Conservation (phyloP, 2,888 invertebrate species). For the Catonia carolina region DNA sequence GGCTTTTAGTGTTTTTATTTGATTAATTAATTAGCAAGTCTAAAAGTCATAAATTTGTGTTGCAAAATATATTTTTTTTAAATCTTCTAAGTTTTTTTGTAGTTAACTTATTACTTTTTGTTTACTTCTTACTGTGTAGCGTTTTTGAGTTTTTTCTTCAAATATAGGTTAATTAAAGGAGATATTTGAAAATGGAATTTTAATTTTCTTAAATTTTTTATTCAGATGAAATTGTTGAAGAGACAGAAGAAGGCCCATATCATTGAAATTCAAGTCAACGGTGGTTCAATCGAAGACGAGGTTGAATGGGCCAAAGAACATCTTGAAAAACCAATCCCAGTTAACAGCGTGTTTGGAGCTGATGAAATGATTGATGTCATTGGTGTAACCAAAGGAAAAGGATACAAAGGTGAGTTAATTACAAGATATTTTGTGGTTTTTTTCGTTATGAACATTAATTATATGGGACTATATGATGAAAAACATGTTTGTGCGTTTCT, state of each 20-base stretch:
- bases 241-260: constrained; percentile 99
- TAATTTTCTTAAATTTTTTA: no score
- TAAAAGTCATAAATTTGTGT: no score
- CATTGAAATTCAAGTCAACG: constrained; percentile 99
- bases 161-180: neutral
- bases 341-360: constrained; percentile 85
- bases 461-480: constrained; percentile 44
- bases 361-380: constrained; percentile 99
- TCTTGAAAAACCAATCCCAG: constrained; percentile 88
- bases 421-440: constrained; percentile 7
- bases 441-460: neutral
- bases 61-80: no score
- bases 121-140: neutral
- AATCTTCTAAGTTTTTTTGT: no score
- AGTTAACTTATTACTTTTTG: no score
- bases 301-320: constrained; percentile 96
- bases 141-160: neutral
- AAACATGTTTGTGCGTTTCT: constrained; percentile 44
- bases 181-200: no score
- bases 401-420: constrained; percentile 79
- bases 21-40: no score
- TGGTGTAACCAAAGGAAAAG: constrained; percentile 99
- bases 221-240: constrained; percentile 91
- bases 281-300: constrained; percentile 92
- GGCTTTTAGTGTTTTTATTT: no score